Evolutionary conservation across 2,113 vertebrate species (phyloP).

Genomic region (Antidorcas marsupialis): DNA sequence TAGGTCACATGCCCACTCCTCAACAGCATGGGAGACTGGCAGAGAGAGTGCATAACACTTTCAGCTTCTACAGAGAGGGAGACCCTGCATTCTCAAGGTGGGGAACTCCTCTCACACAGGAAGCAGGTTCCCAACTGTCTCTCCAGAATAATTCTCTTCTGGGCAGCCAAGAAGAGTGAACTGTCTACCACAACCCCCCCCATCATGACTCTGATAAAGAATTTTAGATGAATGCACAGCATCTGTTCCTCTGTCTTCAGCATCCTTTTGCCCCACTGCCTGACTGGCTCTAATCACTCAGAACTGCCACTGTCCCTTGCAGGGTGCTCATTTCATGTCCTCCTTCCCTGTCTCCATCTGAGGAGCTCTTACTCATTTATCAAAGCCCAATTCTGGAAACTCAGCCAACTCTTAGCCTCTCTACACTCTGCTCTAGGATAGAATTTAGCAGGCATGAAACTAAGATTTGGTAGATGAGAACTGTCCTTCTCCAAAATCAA

Average conservation of each 20-base stretch:
- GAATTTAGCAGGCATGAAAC: not conserved
- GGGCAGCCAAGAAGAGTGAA: not conserved
- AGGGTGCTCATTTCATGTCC: not conserved
- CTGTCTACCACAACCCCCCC: not conserved
- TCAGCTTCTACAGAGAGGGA: not conserved
- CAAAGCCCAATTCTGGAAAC: not conserved
- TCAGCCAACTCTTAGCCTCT: not conserved
- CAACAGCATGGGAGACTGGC: not conserved
- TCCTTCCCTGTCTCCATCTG: not conserved
- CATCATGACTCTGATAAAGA: not conserved
- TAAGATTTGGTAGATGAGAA: not conserved
- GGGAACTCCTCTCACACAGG: not conserved
- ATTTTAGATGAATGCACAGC: not conserved
- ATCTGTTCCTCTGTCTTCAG: not conserved
- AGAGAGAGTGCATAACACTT: not conserved
- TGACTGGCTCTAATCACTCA: not conserved
- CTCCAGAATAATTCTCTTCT: not conserved
- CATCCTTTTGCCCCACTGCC: not conserved
- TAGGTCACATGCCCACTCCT: not conserved
- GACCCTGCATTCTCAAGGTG: not conserved
- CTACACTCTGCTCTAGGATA: rapidly evolving
- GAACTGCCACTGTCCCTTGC: not conserved
- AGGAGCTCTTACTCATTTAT: not conserved
- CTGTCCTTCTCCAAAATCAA: not conserved
- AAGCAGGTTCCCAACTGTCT: not conserved